These are phyloP conservation scores for Chaenogobius annularis DNA, from an alignment of 2,113 vertebrate species.

Conservation along the genomic window DNA sequence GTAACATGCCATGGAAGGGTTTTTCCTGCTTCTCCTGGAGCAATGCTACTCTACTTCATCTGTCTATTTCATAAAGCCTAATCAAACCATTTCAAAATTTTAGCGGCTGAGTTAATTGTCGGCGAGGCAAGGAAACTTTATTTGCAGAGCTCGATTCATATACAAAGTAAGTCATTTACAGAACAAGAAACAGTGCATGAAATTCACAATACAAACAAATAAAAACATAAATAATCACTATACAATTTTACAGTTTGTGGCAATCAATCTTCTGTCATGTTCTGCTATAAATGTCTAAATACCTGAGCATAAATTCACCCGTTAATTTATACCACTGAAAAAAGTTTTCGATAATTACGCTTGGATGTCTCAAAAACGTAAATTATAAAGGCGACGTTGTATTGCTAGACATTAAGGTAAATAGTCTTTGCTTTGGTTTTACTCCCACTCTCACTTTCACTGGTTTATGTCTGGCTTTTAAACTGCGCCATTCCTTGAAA, in stretches of 20 bases:
- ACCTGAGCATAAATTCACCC: too few species aligned
- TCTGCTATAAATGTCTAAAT: too few species aligned
- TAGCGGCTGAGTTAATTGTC: conserved; percentile 55
- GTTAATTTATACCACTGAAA: too few species aligned
- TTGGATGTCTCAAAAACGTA: not conserved
- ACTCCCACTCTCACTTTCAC: conserved; percentile 25
- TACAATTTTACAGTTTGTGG: too few species aligned
- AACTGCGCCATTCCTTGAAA: conserved; percentile 53
- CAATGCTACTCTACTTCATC: conserved; percentile 25
- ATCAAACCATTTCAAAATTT: conserved; percentile 67
- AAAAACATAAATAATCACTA: too few species aligned
- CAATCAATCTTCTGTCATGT: too few species aligned
- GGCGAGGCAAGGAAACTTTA: too few species aligned
- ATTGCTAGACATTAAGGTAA: conserved; percentile 52
- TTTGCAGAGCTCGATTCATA: too few species aligned
- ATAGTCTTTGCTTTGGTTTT: conserved; percentile 22
- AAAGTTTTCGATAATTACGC: conserved; percentile 19
- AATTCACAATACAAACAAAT: too few species aligned
- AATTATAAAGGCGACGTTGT: conserved; percentile 53
- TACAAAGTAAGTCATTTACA: too few species aligned
- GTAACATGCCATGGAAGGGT: conserved; percentile 60
- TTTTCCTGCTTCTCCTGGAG: conserved; percentile 68
- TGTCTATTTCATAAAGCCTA: conserved; percentile 60
- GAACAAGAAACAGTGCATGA: too few species aligned
- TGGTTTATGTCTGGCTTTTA: conserved; percentile 30